Evolutionary conservation across 2,888 invertebrate genomes (phyloP).

Genomic region (Barypeithes pellucidus): DNA sequence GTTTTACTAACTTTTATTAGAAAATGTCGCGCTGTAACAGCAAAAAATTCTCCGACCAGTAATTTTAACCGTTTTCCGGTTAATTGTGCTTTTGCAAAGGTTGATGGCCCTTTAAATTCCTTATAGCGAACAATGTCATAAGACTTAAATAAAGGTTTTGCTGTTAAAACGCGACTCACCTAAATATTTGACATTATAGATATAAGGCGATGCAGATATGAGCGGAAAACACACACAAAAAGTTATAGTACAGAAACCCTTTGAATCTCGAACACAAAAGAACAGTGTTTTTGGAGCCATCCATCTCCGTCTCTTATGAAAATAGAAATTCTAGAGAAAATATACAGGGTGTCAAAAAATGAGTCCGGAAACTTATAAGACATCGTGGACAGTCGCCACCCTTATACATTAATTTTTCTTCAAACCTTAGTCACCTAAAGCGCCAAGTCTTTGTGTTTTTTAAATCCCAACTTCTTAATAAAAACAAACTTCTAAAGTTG

Average conservation of each 20-base stretch:
- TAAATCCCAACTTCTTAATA: neutral
- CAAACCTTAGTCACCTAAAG: neutral
- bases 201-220: slow-evolving; percentile 60
- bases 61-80: too few species aligned
- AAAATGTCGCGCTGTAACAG: slow-evolving; percentile 55
- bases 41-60: slow-evolving; percentile 50
- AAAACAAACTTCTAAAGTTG: neutral
- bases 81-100: too few species aligned
- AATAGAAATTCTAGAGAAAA: neutral
- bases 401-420: too few species aligned
- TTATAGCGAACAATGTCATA: slow-evolving; percentile 17
- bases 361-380: too few species aligned
- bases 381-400: too few species aligned
- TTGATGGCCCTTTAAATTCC: too few species aligned
- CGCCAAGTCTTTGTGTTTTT: neutral
- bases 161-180: slow-evolving; percentile 57
- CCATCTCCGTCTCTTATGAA: too few species aligned
- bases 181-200: slow-evolving; percentile 61
- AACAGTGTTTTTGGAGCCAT: too few species aligned
- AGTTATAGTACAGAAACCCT: too few species aligned
- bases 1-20: slow-evolving; percentile 63
- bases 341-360: neutral
- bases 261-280: too few species aligned
- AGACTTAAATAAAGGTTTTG: slow-evolving; percentile 45
- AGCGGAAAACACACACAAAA: slow-evolving; percentile 26